Base-by-base conservation (phyloP, 2,797 vertebrate genomes). In the Thalassophryne amazonica region DNA sequence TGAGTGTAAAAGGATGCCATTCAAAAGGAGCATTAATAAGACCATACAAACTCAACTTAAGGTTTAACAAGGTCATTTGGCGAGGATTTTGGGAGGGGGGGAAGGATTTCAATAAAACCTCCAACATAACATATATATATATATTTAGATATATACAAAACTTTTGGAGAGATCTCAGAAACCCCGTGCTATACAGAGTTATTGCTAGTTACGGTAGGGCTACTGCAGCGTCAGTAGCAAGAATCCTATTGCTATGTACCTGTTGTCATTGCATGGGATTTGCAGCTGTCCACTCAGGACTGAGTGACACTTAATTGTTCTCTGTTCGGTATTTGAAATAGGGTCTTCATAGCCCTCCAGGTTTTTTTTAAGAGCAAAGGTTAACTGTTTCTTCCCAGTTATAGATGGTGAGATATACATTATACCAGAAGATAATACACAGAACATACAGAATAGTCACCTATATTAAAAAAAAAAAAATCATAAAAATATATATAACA, bases 1-100 rank as follows among this genome's bases (percentile, higher is more conserved):
- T 79, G 80, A 90, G 90, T 92, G 91, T 90, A 92, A 92, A 92
- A 91, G 88, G 88, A 90, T 90, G 86, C 86, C 87, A 90, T 91
- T 90, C 83, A 91, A 91, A 91, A 91, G 88, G 89, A 91, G 89
- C 88, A 91, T 91, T 90, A 81, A 73, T 84, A 88, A 89, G 81
- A 81, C 84, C 81, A 84, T 91, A 90, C 83, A 90, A 91, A 91
- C 86, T 86, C 74, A 86, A 78, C 84, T 78, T 65, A 80, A 72
- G 86, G 87, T 85, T 90, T 88, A 89, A 89, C 88, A 85, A 80
- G 82, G 82, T 83, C 77, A 81, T 73, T 81, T 63, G 76, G 73
- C 45, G 45, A 68, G 63, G 61, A 69, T n/a, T n/a, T n/a, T n/a
- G n/a, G n/a, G n/a, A 4, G 53, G 78, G 78, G 84, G 66, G 60